Conservation (phyloP, 2,888 invertebrate species). For the Drepana falcataria region DNA sequence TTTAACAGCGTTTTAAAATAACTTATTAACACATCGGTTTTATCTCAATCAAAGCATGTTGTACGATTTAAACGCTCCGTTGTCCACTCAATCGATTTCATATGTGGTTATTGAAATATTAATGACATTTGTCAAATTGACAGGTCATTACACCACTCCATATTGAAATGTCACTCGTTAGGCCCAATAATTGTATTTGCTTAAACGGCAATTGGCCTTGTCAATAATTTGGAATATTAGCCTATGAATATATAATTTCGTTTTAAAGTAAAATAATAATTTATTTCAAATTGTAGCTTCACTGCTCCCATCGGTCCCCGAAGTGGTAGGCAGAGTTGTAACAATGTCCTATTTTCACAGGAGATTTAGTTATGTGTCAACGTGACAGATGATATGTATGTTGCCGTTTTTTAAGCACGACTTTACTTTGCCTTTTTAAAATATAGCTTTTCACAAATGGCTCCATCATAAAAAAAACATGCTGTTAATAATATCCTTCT, state of each 20-base stretch:
- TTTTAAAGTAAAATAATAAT: background rate
- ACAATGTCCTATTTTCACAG: too few species aligned
- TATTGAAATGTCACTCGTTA: conserved; percentile 17
- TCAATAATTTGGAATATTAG: background rate
- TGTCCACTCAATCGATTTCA: conserved; percentile 5
- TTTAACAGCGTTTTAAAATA: too few species aligned
- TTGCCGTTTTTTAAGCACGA: too few species aligned
- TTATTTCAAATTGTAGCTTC: too few species aligned
- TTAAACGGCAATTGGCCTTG: background rate
- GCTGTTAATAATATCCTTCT: too few species aligned
- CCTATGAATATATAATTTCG: background rate
- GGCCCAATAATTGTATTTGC: conserved; percentile 16
- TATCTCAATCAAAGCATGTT: background rate
- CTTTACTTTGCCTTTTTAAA: too few species aligned
- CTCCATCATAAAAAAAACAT: too few species aligned
- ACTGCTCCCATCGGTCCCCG: too few species aligned
- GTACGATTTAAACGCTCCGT: background rate
- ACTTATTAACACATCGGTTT: background rate
- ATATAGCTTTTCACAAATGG: too few species aligned
- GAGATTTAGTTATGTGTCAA: too few species aligned
- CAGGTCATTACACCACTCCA: conserved; percentile 22
- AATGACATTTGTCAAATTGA: conserved; percentile 28
- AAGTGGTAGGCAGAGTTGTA: too few species aligned
- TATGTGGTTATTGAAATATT: conserved; percentile 22
- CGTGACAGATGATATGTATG: too few species aligned